A percentile compares a stretch with the other conserved stretches of the same genome.
These are phyloP conservation scores for Odontamblyopus rebecca DNA, from an alignment of 2,797 vertebrate genomes.

Conservation along the genomic window DNA sequence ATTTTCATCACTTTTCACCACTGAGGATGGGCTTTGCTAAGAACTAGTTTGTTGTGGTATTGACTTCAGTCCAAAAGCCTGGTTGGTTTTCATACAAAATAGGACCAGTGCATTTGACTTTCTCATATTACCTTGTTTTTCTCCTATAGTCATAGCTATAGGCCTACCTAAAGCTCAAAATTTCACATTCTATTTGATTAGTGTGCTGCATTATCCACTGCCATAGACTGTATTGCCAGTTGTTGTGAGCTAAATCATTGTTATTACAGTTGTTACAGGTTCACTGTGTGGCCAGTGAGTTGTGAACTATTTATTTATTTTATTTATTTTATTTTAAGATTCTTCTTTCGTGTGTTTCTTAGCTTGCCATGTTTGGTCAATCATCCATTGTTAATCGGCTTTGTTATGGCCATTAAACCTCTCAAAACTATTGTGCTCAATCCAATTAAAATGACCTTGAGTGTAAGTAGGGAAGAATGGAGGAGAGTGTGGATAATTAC, in stretches of 20 bases:
- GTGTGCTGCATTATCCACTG: neutral
- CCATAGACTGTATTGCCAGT: neutral
- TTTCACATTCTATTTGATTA: neutral
- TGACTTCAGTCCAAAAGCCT: neutral
- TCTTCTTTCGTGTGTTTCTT: conserved; percentile 3
- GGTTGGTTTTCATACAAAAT: neutral
- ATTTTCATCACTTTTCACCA: too few relatives aligned
- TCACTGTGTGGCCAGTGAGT: too few relatives aligned
- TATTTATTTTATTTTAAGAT: neutral
- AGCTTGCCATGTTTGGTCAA: conserved; percentile 54
- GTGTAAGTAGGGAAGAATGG: conserved; percentile 52
- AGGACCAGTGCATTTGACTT: neutral
- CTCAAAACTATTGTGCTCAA: conserved; percentile 64
- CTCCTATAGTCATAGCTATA: neutral
- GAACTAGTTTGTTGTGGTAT: too few relatives aligned
- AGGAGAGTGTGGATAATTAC: conserved; percentile 64
- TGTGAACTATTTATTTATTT: conserved; percentile 8
- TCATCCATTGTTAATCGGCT: conserved; percentile 75
- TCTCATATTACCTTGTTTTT: neutral
- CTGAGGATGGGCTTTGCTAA: too few relatives aligned
- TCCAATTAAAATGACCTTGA: conserved; percentile 82
- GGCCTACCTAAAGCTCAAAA: neutral
- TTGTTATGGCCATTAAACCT: conserved; percentile 77
- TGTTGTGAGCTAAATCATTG: neutral
- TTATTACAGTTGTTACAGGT: too few relatives aligned